Conservation (phyloP, 2,888 invertebrate species). For the Euclidia mi region DNA sequence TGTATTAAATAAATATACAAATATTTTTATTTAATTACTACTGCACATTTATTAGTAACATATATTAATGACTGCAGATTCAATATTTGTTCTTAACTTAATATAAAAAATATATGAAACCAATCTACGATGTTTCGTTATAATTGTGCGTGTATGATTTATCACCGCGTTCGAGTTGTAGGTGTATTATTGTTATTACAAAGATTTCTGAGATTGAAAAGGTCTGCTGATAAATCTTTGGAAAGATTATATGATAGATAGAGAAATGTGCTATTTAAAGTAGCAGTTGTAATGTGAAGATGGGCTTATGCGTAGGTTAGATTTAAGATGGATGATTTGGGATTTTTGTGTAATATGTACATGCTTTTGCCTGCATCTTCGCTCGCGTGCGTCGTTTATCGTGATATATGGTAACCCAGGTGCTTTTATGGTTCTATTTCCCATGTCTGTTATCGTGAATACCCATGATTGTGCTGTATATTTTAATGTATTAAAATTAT, state of each 20-base stretch:
- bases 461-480: no score
- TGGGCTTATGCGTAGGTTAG: not conserved
- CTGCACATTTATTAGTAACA: not conserved
- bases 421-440: no score
- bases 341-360: no score
- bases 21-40: not conserved
- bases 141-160: constrained; percentile 32
- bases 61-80: constrained; percentile 10
- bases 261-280: constrained; percentile 18
- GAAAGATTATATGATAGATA: constrained; percentile 23
- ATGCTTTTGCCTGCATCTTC: no score
- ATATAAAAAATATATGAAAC: constrained; percentile 3
- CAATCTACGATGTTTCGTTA: constrained; percentile 22
- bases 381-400: no score
- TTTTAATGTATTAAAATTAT: no score
- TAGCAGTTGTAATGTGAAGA: not conserved
- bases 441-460: no score
- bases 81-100: constrained; percentile 8
- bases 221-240: constrained; percentile 23
- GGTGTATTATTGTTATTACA: constrained; percentile 18
- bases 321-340: no score
- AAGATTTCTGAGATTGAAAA: constrained; percentile 18
- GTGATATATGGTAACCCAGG: no score
- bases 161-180: constrained; percentile 21
- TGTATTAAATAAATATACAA: not conserved